phyloP scores from a whole-genome alignment of 2,888 invertebrate species.

The Microctonus brassicae region DNA sequence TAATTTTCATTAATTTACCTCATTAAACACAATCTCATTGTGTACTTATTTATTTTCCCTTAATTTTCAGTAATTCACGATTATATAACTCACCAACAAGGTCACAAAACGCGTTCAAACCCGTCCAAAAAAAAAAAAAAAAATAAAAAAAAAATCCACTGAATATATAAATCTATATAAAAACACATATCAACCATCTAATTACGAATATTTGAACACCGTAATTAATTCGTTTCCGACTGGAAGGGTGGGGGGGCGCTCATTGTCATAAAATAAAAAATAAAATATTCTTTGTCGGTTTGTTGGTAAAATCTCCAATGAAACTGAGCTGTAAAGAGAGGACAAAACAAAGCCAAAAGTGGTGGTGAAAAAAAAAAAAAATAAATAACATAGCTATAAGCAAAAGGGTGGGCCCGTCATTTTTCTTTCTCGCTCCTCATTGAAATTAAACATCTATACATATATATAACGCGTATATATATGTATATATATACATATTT shows the following conservation, averaged over 20 bases:
- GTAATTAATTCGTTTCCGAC: conserved; percentile 64
- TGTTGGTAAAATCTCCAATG: conserved; percentile 1
- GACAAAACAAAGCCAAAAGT: conserved; percentile 23
- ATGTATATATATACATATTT: background rate
- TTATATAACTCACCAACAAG: too few relatives aligned
- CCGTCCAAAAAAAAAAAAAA: too few relatives aligned
- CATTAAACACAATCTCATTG: too few relatives aligned
- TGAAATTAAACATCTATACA: too few relatives aligned
- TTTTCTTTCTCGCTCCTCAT: conserved; percentile 28
- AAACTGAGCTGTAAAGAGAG: background rate
- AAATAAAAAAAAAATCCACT: too few relatives aligned
- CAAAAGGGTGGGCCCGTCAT: conserved; percentile 41
- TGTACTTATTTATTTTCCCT: too few relatives aligned
- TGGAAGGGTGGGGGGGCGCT: too few relatives aligned
- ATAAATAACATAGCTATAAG: conserved; percentile 32
- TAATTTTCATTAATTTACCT: too few relatives aligned
- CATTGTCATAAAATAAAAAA: conserved; percentile 31
- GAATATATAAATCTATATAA: conserved; percentile 48
- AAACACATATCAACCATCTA: conserved; percentile 35
- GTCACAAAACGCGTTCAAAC: too few relatives aligned
- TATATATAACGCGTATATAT: conserved; percentile 10
- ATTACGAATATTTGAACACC: conserved; percentile 46
- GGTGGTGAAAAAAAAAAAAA: conserved; percentile 30
- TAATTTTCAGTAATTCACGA: too few relatives aligned
- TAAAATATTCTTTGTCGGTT: conserved; percentile 46